phyloP scores from a whole-genome alignment of 2,797 vertebrate genomes.

The Megalops cyprinoides region DNA sequence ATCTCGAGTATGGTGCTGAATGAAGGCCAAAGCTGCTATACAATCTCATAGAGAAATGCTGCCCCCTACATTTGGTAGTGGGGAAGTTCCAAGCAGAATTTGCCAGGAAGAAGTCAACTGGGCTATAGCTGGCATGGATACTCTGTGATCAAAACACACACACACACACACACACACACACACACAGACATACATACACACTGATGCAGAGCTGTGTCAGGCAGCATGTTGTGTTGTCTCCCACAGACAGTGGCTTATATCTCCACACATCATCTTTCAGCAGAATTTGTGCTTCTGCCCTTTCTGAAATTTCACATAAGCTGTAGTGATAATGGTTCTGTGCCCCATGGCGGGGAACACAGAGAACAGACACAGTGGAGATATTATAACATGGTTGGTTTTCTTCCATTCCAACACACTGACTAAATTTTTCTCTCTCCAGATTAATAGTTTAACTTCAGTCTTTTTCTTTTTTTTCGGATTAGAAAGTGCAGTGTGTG shows the following conservation, averaged over 20 bases:
- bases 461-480: too few species aligned
- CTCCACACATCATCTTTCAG: not conserved
- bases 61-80: too few species aligned
- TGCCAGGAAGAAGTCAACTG: too few species aligned
- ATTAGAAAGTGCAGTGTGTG: not conserved
- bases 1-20: not conserved
- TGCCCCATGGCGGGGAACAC: not conserved
- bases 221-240: not conserved
- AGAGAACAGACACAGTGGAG: not conserved
- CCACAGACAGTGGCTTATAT: not conserved
- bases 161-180: too few species aligned
- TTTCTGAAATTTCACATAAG: not conserved
- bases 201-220: not conserved
- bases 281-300: not conserved
- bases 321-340: not conserved
- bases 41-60: too few species aligned
- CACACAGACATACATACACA: not conserved
- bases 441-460: too few species aligned
- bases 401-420: not conserved
- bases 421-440: not conserved
- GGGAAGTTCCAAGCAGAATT: too few species aligned
- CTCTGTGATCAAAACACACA: not conserved
- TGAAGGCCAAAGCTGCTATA: too few species aligned
- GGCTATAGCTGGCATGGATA: too few species aligned
- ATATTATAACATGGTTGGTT: not conserved